These are phyloP conservation scores for Alcedo quadribrachys DNA, from an alignment of 2,797 vertebrate species.

Conservation along the genomic window DNA sequence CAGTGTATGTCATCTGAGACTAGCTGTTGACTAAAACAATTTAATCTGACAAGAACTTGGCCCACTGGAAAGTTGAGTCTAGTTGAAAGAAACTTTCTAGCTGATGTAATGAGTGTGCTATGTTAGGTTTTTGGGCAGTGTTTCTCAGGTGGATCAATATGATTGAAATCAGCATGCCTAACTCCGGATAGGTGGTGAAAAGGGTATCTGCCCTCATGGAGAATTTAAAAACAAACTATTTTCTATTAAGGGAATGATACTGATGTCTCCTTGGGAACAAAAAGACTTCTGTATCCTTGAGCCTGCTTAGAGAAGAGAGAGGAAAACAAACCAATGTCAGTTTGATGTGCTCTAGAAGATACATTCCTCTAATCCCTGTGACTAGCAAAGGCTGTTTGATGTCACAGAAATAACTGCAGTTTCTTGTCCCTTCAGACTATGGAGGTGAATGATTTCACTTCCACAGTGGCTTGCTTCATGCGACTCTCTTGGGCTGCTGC, in stretches of 20 bases:
- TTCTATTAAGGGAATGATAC: background rate
- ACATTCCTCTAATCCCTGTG: background rate
- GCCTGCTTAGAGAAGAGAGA: background rate
- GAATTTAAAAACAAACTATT: background rate
- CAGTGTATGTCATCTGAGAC: no score
- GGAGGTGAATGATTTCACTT: constrained; percentile 96
- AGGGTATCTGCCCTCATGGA: background rate
- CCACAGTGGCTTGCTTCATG: constrained; percentile 98
- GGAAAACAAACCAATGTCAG: background rate
- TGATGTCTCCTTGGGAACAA: background rate
- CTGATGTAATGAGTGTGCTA: background rate
- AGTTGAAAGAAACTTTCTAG: background rate
- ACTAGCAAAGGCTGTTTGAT: background rate
- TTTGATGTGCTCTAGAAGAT: background rate
- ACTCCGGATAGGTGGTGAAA: background rate
- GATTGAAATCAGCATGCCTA: background rate
- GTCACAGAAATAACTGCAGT: background rate
- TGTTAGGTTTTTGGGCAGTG: background rate
- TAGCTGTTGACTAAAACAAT: no score
- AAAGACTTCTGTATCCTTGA: background rate
- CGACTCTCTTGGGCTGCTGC: constrained; percentile 97
- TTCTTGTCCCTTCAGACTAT: constrained; percentile 85
- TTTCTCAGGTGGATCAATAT: background rate
- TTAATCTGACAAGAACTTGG: background rate
- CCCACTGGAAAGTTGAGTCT: background rate